A percentile compares a stretch with the other conserved stretches of the same genome.
These are phyloP conservation scores for Drosophila barbarae DNA, from an alignment of 2,888 invertebrate species.

Conservation along the genomic window DNA sequence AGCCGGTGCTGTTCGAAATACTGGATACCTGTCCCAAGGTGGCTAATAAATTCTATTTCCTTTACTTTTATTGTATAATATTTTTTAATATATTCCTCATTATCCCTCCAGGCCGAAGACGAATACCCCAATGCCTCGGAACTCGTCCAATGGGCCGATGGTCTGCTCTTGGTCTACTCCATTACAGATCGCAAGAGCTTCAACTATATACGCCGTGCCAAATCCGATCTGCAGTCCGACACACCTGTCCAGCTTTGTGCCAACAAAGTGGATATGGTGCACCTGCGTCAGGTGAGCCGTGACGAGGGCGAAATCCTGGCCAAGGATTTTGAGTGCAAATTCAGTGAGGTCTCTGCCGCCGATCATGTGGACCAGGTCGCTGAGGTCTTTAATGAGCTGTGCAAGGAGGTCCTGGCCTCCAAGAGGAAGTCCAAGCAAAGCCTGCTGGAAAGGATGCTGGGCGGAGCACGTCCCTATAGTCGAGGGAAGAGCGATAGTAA, in stretches of 20 bases:
- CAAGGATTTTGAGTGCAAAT: slow-evolving; percentile 92
- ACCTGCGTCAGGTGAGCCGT: slow-evolving; percentile 90
- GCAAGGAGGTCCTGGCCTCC: slow-evolving; percentile 88
- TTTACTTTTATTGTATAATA: too few relatives aligned
- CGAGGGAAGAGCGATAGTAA: slow-evolving; percentile 94
- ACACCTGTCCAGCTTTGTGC: slow-evolving; percentile 92
- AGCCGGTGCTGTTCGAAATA: slow-evolving; percentile 94
- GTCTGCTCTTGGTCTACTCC: slow-evolving; percentile 92
- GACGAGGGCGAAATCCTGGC: slow-evolving; percentile 94
- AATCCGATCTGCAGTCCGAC: slow-evolving; percentile 85
- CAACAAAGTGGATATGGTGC: slow-evolving; percentile 95
- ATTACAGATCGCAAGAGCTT: slow-evolving; percentile 93
- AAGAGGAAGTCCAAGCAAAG: slow-evolving; percentile 92
- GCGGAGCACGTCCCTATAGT: slow-evolving; percentile 87
- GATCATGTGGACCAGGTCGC: slow-evolving; percentile 92
- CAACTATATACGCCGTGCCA: slow-evolving; percentile 88
- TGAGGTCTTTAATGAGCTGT: slow-evolving; percentile 91
- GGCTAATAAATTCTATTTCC: slow-evolving; percentile 14
- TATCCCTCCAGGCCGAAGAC: slow-evolving; percentile 82
- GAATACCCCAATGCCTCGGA: slow-evolving; percentile 86
- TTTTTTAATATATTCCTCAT: too few relatives aligned
- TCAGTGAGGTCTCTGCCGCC: slow-evolving; percentile 92
- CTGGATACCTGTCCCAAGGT: slow-evolving; percentile 89
- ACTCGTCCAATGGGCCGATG: slow-evolving; percentile 93
- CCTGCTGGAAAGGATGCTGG: slow-evolving; percentile 89